phyloP scores from a whole-genome alignment of 2,113 vertebrate species.

The Bambusicola thoracicus region DNA sequence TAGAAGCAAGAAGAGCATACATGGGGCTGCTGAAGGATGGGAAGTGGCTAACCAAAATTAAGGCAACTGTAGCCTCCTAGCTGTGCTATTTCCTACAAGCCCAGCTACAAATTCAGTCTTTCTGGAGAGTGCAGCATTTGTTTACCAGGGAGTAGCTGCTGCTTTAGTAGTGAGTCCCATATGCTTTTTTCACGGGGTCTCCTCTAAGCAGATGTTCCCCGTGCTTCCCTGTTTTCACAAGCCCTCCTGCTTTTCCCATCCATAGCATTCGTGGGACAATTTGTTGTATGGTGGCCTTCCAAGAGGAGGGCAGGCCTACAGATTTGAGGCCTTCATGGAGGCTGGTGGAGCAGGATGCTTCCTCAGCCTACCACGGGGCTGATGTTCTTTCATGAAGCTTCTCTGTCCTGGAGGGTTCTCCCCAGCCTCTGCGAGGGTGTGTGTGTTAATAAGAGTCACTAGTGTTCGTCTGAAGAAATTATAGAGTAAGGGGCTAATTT shows the following conservation, averaged over 20 bases:
- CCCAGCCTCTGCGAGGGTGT: background rate
- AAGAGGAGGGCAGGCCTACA: too few relatives aligned
- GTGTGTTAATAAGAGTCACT: background rate
- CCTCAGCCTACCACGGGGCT: too few relatives aligned
- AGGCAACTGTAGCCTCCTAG: background rate
- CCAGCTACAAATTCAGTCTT: background rate
- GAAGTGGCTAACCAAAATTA: background rate
- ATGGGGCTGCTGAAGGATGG: accelerated
- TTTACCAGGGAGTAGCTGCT: accelerated
- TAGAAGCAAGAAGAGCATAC: accelerated
- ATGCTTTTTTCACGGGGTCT: accelerated
- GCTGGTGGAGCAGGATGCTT: too few relatives aligned
- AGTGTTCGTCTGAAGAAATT: background rate
- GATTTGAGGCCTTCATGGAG: too few relatives aligned
- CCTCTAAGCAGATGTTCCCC: too few relatives aligned
- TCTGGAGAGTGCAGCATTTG: accelerated
- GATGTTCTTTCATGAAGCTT: accelerated
- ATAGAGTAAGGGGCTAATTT: background rate
- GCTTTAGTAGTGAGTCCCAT: background rate
- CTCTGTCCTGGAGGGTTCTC: background rate
- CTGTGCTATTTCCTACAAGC: background rate
- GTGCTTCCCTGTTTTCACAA: too few relatives aligned
- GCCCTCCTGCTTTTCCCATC: too few relatives aligned
- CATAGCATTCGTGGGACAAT: too few relatives aligned
- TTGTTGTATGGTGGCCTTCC: too few relatives aligned